These are phyloP conservation scores for Parauchenoglanis punctatus DNA, from an alignment of 2,797 vertebrate genomes.

Conservation along the genomic window DNA sequence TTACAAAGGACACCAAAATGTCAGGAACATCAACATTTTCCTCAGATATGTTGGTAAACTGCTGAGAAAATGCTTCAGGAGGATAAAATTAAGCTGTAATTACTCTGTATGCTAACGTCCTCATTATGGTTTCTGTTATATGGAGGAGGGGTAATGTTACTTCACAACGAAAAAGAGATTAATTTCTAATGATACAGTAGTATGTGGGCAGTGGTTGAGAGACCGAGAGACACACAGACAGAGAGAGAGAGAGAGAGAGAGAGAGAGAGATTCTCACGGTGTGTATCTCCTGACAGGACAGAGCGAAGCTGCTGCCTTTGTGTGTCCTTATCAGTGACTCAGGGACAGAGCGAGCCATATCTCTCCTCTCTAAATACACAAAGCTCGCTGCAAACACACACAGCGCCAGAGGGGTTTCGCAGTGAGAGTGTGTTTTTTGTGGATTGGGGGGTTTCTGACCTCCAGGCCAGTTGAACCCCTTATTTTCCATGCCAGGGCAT, in stretches of 20 bases:
- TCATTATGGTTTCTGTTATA: background rate
- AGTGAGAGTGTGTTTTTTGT: slow-evolving; percentile 29
- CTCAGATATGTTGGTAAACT: background rate
- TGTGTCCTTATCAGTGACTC: slow-evolving; percentile 35
- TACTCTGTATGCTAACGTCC: background rate
- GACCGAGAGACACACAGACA: background rate
- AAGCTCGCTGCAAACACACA: slow-evolving; percentile 18
- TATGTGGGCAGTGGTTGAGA: background rate
- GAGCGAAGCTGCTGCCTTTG: slow-evolving; percentile 12
- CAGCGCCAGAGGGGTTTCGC: slow-evolving; percentile 2
- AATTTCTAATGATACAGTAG: background rate
- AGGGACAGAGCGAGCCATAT: slow-evolving; percentile 30
- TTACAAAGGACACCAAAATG: background rate
- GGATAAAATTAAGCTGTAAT: background rate
- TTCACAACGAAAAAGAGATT: background rate
- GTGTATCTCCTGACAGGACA: slow-evolving; percentile 11
- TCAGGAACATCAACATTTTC: background rate
- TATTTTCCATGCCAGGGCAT: slow-evolving; percentile 64
- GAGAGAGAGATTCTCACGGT: background rate
- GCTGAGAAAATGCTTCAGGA: background rate
- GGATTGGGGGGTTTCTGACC: slow-evolving; percentile 62
- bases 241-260: background rate
- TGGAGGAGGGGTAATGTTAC: background rate
- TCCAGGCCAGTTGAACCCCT: slow-evolving; percentile 70
- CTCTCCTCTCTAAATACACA: slow-evolving; percentile 20